Evolutionary conservation across 2,113 vertebrate species (phyloP).

Genomic region (Cinclus cinclus): DNA sequence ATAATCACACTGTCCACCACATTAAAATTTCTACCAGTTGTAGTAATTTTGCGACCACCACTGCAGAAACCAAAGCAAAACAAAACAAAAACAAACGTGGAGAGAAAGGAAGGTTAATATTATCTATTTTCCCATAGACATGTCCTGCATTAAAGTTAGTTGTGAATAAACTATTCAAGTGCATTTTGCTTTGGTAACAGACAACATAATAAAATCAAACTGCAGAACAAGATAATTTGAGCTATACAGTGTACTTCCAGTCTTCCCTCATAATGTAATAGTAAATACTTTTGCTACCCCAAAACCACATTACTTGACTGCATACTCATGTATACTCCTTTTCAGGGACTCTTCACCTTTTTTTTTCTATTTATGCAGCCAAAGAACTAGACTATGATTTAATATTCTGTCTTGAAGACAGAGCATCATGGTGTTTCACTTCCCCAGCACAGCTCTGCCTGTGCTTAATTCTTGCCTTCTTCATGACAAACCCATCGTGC

Average conservation of each 20-base stretch:
- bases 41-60: conserved; percentile 81
- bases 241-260: not conserved
- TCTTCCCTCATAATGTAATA: not conserved
- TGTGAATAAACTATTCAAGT: not conserved
- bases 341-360: not conserved
- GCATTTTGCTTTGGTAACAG: not conserved
- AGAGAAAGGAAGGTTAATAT: not conserved
- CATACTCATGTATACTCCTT: not conserved
- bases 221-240: not conserved
- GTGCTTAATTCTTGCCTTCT: not conserved
- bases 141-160: not conserved
- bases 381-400: not conserved
- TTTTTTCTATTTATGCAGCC: not conserved
- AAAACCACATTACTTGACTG: not conserved
- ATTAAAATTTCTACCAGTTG: conserved; percentile 80
- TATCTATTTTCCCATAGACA: not conserved
- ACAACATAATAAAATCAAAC: not conserved
- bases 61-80: conserved; percentile 65
- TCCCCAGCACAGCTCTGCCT: not conserved
- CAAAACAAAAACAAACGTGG: not conserved
- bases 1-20: conserved; percentile 80
- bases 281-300: not conserved
- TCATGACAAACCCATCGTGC: not conserved
- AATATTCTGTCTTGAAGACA: not conserved
- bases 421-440: not conserved